A percentile compares a stretch with the other conserved stretches of the same genome.
Evolutionary conservation across 2,113 vertebrate species (phyloP).

Genomic region (Cyanoderma ruficeps): DNA sequence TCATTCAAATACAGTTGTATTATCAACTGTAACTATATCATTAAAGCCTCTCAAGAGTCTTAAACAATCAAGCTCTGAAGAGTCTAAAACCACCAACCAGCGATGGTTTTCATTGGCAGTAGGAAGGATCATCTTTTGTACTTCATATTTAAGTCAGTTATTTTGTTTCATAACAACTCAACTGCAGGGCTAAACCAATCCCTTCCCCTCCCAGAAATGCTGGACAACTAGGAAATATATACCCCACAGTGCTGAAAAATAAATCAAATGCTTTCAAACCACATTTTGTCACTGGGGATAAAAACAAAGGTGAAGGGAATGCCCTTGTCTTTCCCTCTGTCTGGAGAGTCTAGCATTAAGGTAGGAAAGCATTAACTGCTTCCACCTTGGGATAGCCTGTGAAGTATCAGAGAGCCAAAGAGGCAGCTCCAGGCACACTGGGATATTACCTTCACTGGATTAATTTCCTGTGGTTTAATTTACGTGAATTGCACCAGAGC

Average conservation of each 20-base stretch:
- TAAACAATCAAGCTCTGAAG: background rate
- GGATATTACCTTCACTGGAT: background rate
- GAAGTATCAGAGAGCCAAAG: background rate
- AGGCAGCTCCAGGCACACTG: background rate
- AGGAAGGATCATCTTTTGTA: background rate
- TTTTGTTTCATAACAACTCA: background rate
- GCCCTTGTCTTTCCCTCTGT: background rate
- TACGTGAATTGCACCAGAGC: background rate
- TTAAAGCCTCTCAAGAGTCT: background rate
- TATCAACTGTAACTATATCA: background rate
- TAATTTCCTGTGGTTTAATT: background rate
- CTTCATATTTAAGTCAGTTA: background rate
- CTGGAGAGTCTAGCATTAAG: background rate
- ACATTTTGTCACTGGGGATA: background rate
- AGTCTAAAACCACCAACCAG: background rate
- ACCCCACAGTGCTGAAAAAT: background rate
- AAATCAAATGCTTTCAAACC: background rate
- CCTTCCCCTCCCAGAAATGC: background rate
- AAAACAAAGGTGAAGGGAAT: background rate
- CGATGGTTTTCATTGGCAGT: background rate
- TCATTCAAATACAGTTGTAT: background rate
- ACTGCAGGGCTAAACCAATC: background rate
- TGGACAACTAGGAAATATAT: background rate
- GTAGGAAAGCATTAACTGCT: background rate
- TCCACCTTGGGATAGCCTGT: background rate